Conservation (phyloP, 1,140 invertebrate genomes). For the Drosophila mayri region DNA sequence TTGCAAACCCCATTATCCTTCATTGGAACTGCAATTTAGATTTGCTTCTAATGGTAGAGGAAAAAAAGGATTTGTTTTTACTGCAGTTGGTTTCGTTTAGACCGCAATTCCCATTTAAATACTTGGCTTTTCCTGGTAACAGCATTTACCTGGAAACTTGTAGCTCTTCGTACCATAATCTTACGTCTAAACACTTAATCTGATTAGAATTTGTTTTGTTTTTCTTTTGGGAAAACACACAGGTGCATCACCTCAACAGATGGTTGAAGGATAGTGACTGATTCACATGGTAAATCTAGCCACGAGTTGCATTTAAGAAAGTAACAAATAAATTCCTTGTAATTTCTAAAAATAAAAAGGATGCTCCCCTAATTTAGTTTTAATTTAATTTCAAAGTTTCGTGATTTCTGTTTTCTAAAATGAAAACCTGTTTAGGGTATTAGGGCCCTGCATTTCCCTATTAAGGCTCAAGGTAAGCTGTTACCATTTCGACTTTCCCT, state of each 20-base stretch:
- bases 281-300: neutral
- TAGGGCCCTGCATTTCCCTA: neutral
- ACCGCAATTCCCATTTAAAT: neutral
- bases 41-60: neutral
- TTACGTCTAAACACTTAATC: neutral
- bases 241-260: neutral
- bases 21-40: conserved; percentile 9
- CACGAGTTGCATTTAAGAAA: too few species aligned
- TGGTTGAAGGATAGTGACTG: neutral
- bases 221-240: neutral
- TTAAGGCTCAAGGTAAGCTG: neutral
- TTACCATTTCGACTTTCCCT: neutral
- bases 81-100: too few species aligned
- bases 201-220: neutral
- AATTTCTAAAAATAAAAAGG: neutral
- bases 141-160: conserved; percentile 10
- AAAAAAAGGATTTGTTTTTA: neutral
- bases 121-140: neutral
- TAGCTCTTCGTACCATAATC: neutral
- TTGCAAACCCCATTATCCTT: conserved; percentile 12
- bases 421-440: neutral
- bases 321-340: neutral
- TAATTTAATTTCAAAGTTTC: neutral
- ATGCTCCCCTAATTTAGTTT: neutral
- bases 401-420: neutral